Evolutionary conservation across 2,113 vertebrate species (phyloP), one percentile per base, ranked within the genome.

Genomic region (Arvicanthis niloticus): DNA sequence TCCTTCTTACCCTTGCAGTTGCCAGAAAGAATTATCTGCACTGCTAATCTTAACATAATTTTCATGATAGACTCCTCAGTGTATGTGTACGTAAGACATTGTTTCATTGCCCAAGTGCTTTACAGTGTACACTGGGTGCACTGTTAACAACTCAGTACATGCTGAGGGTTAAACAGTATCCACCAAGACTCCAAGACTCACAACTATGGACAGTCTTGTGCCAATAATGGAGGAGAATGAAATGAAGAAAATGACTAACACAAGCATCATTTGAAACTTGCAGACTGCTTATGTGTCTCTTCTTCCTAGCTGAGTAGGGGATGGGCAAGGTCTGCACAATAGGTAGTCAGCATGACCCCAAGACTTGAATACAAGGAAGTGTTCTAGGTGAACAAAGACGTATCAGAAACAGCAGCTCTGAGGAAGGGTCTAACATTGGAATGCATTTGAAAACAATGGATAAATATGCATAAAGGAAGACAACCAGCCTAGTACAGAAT

Each of bases 61-160:
- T 96, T 93, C 76, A 16, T 81, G 72, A 67, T 68, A 24, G 92
- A 82, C 22, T 73, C 37, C 51, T 80, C 53, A 62, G 70, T 70
- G 45, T 94, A n/a, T 37, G 0, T 85, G n/a, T 81, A 37, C 45
- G 45, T 42, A 75, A 53, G 81, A 58, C 68, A 62, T 70, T 88
- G 51, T 70, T 94, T 37, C 6, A 7, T 40, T 68, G 56, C 29
- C 53, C 6, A 2, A 93, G 24, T 91, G 48, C 85, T 91, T 92
- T 24, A 85, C 2, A 56, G 37, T 58, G 34, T 26, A 48, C 6
- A 81, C 29, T 70, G 37, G 75, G 42, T 70, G 15, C 80, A 40
- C n/a, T 67, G 1, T 87, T 81, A 84, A 22, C 29, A 51, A 17
- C 40, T 45, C 15, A 75, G 17, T 42, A 73, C 7, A 77, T 48